Evolutionary conservation across 2,113 vertebrate genomes (phyloP), one percentile per base, ranked within the genome.

Genomic region (Heterotilapia buettikoferi): DNA sequence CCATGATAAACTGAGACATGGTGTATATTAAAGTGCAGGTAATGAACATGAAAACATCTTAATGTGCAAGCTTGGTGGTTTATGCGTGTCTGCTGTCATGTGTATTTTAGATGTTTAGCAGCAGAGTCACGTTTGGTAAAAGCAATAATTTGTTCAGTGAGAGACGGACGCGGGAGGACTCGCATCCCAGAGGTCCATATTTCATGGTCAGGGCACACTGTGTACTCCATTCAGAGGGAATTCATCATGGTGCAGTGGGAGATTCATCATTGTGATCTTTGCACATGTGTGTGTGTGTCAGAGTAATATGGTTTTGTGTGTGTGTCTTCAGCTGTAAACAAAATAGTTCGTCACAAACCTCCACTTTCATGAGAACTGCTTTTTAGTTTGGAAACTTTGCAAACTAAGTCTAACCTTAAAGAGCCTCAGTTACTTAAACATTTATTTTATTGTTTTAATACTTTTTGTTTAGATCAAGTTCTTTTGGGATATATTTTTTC

Each of bases 251-350:
- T n/a, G 73, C 82, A 88, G 52, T 24, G 73, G 31, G 31, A 92
- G 85, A 94, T 95, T 89, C 93, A 95, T 96, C 89, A 90, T 89
- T 92, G 43, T 87, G 80, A 92, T 90, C 79, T 86, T 36, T 90
- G 86, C 45, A 78, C 29, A 3, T 68, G 61, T 38, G 61, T 57
- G 52, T 53, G 52, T 38, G 61, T 78, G 36, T 52, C 38, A 56
- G 83, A 6, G 52, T 31, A 16, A 56, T 73, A 56, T 79, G 47
- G 11, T 43, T 19, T 29, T 31, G 40, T 29, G 24, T 31, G 47
- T 61, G 61, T 86, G 66, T 87, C 56, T 21, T 6, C 26, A n/a
- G 31, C 16, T 81, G 45, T 26, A 53, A 80, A 54, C 36, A 33
- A 52, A 33, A 31, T 33, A 52, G 10, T 5, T 78, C 1, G 1